Evolutionary conservation across 35 echinoderm and acorn worm species (phyloP).

Genomic region (Diadema setosum): DNA sequence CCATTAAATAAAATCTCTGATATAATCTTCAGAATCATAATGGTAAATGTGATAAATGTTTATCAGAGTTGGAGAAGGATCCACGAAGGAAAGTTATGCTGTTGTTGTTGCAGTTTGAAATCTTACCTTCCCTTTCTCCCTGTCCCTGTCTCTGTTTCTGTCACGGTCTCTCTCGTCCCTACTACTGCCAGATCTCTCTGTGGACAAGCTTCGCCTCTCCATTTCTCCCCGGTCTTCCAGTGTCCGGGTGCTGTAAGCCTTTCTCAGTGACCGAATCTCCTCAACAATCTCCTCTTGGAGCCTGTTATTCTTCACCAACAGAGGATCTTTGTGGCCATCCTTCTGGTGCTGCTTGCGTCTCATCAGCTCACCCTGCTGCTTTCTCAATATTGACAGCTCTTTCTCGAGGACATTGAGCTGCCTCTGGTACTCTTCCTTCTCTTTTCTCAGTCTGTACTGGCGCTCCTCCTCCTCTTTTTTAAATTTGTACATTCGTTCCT

Average conservation of each 20-base stretch:
- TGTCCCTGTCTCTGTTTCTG: not conserved
- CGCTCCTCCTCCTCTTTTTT: not conserved
- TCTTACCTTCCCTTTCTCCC: not conserved
- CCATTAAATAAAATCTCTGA: too few species aligned
- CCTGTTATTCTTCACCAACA: conserved; percentile 62
- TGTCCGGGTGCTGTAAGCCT: conserved; percentile 58
- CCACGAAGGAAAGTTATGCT: too few species aligned
- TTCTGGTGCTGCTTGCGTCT: conserved; percentile 65
- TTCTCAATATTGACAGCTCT: conserved; percentile 59
- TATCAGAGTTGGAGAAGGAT: too few species aligned
- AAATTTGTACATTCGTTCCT: not conserved
- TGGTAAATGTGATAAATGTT: too few species aligned
- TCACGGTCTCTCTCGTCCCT: not conserved
- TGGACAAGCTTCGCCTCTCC: not conserved
- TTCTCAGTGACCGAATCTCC: conserved; percentile 61
- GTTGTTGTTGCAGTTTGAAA: too few species aligned
- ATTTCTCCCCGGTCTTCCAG: not conserved
- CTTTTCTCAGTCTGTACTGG: not conserved
- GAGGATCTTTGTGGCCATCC: conserved; percentile 84
- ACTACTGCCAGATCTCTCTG: conserved; percentile 19
- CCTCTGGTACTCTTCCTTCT: conserved; percentile 22
- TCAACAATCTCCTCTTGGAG: conserved; percentile 73
- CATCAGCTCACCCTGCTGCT: conserved; percentile 77
- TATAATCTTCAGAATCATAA: too few species aligned
- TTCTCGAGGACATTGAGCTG: conserved; percentile 59